Percentiles rank a stretch among this genome's conserved stretches.
phyloP scores from a whole-genome alignment of 2,888 invertebrate genomes.

The Leptinotarsa peninsularis region DNA sequence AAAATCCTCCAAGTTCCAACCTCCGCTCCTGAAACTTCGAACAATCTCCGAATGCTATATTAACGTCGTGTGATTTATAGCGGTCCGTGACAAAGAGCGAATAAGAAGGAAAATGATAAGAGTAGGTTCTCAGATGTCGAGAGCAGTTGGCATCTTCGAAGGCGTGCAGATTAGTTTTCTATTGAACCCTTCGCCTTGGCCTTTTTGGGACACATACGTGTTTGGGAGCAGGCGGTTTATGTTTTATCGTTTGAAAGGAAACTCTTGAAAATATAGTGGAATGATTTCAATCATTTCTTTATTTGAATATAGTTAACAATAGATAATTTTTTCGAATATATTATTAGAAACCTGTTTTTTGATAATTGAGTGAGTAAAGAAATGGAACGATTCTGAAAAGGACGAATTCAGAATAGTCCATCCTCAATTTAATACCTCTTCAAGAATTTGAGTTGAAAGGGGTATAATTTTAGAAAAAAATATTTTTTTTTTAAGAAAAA shows the following conservation, averaged over 20 bases:
- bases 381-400: too few relatives aligned
- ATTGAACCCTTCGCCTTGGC: slow-evolving; percentile 34
- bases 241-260: slow-evolving; percentile 7
- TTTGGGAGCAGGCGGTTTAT: slow-evolving; percentile 11
- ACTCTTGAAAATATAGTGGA: slow-evolving; percentile 13
- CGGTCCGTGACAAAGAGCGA: slow-evolving; percentile 57
- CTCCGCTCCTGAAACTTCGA: slow-evolving; percentile 13
- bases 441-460: too few relatives aligned
- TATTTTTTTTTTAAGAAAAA: too few relatives aligned
- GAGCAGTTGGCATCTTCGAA: slow-evolving; percentile 50
- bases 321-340: too few relatives aligned
- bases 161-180: slow-evolving; percentile 52
- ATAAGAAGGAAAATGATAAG: slow-evolving; percentile 58
- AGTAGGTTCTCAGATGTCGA: slow-evolving; percentile 53
- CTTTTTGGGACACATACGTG: slow-evolving; percentile 30
- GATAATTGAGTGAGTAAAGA: too few relatives aligned
- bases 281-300: neutral
- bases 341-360: too few relatives aligned
- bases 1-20: neutral
- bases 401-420: too few relatives aligned
- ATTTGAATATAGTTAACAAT: neutral
- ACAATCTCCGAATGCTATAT: slow-evolving; percentile 48
- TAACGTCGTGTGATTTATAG: slow-evolving; percentile 59
- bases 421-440: too few relatives aligned
- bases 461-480: too few relatives aligned